Conservation (phyloP, 2,888 invertebrate genomes). For the Pollenia griseotomentosa region DNA sequence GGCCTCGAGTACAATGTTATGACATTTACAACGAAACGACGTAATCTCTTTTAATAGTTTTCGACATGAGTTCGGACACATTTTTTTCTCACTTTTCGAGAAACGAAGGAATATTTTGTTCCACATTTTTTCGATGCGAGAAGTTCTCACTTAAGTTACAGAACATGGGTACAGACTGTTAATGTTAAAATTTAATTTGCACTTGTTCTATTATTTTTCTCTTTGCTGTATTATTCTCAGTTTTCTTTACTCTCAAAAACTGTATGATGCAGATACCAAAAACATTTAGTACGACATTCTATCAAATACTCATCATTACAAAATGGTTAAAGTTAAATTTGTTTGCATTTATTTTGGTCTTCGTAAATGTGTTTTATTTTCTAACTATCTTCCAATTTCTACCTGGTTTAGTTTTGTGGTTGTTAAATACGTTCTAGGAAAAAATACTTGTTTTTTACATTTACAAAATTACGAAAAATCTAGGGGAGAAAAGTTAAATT, state of each 20-base stretch:
- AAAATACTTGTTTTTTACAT: neutral
- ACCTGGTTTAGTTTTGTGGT: constrained; percentile 39
- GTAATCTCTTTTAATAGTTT: too few species aligned
- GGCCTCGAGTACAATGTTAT: too few species aligned
- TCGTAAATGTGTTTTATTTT: neutral
- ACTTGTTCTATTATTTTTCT: neutral
- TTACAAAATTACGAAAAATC: neutral
- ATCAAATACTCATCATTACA: constrained; percentile 37
- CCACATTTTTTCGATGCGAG: too few species aligned
- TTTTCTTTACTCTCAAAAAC: neutral
- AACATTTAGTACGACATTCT: constrained; percentile 28
- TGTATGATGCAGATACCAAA: neutral
- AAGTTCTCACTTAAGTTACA: too few species aligned
- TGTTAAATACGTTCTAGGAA: constrained; percentile 23
- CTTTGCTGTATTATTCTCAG: neutral
- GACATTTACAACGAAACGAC: too few species aligned
- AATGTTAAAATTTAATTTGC: too few species aligned
- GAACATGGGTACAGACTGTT: too few species aligned
- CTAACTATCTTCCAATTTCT: neutral
- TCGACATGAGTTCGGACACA: too few species aligned
- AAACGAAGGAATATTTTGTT: too few species aligned
- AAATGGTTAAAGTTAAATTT: constrained; percentile 38
- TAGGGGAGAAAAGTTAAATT: constrained; percentile 25
- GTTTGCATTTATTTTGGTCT: constrained; percentile 29
- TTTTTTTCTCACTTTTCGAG: too few species aligned